Evolutionary conservation across 2,888 invertebrate species (phyloP).

Genomic region (Pedicia rivosa): DNA sequence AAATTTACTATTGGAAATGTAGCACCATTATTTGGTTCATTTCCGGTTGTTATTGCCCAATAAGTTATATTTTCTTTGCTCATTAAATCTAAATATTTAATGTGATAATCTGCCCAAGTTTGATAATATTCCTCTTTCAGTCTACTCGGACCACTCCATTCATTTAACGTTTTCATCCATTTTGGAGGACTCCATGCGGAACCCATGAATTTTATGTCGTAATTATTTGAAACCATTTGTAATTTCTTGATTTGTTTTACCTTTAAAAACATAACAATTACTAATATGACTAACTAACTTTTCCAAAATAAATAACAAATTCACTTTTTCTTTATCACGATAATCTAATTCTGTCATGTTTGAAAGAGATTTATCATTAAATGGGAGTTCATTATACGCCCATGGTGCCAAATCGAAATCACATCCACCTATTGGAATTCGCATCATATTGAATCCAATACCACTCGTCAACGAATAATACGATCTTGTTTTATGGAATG

Average conservation of each 20-base stretch:
- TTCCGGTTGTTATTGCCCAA: constrained; percentile 79
- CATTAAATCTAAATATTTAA: constrained; percentile 67
- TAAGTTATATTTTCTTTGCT: constrained; percentile 44
- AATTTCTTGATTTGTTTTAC: constrained; percentile 22
- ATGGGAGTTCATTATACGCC: constrained; percentile 52
- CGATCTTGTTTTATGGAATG: constrained; percentile 47
- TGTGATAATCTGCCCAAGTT: constrained; percentile 66
- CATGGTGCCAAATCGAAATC: constrained; percentile 75
- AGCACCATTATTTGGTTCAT: constrained; percentile 62
- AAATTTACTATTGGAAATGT: constrained; percentile 37
- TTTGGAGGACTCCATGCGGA: constrained; percentile 46
- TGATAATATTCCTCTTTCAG: constrained; percentile 47
- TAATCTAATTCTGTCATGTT: constrained; percentile 36
- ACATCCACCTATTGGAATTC: constrained; percentile 71
- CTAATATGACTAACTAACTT: not conserved
- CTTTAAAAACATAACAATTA: constrained; percentile 5
- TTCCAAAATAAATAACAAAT: not conserved
- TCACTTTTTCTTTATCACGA: constrained; percentile 19
- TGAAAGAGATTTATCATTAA: constrained; percentile 39
- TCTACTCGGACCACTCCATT: constrained; percentile 38
- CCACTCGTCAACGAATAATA: constrained; percentile 49
- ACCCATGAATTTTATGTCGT: constrained; percentile 20
- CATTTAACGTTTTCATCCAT: constrained; percentile 54
- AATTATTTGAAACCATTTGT: constrained; percentile 17
- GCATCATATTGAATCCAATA: constrained; percentile 58